Evolutionary conservation across 2,888 invertebrate species (phyloP).

Genomic region (Slavum lentiscoides): DNA sequence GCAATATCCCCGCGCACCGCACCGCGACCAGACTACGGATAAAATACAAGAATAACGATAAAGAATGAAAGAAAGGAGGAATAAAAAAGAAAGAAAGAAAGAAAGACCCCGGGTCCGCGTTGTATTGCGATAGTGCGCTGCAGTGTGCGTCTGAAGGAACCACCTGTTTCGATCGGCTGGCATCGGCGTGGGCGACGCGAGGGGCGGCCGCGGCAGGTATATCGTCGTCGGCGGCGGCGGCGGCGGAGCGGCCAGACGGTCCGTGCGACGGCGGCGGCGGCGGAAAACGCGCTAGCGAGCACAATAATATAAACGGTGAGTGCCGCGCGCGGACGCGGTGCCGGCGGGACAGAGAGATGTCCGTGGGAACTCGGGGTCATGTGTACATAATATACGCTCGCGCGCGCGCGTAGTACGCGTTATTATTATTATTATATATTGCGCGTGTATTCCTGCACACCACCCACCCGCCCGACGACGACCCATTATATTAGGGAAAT

Average conservation of each 20-base stretch:
- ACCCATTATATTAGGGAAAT: too few species aligned
- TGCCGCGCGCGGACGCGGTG: neutral
- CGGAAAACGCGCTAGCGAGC: conserved; percentile 26
- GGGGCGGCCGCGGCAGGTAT: too few species aligned
- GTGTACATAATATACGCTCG: neutral
- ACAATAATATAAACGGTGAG: conserved; percentile 12
- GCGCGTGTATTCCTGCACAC: too few species aligned
- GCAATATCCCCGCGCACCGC: conserved; percentile 19
- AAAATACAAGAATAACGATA: conserved; percentile 2
- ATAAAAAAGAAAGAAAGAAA: neutral
- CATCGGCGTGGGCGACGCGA: neutral
- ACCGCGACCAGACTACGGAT: neutral
- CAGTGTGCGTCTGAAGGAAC: conserved; percentile 37
- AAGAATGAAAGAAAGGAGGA: neutral
- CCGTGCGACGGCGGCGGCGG: conserved; percentile 6
- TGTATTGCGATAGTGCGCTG: too few species aligned
- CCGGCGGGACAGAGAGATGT: conserved; percentile 13
- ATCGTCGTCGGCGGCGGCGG: neutral
- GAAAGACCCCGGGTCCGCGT: neutral
- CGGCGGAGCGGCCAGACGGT: conserved; percentile 37
- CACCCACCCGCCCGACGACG: too few species aligned
- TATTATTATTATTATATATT: too few species aligned
- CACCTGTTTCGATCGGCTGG: conserved; percentile 42
- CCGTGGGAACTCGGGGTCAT: conserved; percentile 51
- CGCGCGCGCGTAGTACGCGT: too few species aligned